Evolutionary conservation across 2,888 invertebrate species (phyloP), one percentile per base, ranked within the genome.

Genomic region (Asteroscopus sphinx): DNA sequence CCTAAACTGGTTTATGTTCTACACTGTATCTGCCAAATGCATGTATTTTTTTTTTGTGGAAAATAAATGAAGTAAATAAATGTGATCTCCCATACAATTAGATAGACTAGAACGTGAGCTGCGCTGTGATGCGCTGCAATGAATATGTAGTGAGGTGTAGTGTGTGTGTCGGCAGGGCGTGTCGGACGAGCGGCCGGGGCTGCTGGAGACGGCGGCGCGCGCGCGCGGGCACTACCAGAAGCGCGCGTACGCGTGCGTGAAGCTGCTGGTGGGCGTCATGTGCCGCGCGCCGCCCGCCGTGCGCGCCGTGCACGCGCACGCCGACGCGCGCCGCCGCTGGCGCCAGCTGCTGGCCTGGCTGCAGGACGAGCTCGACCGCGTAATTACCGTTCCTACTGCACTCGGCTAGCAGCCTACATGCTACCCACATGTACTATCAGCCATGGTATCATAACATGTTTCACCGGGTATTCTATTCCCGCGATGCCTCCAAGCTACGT

Each of bases 181-280:
- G 45, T 92, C 92, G 1, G 93, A 93, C 59, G 94, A 99, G 83
- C 96, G 98, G 37, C 98, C 99, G 80, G 99, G 99, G 0, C 95
- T 99, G 51, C 96, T 99, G 77, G 99, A 99, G 85, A 99, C 98
- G 55, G 98, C 99, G 82, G 96, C 97, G 77, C 96, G 98, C 63
- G 97, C 98, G 58, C 99, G 98, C 91, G 97, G 97, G 68, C 98
- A 99, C 92, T 98, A 99, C 92, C 99, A 99, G 91, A 99, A 99
- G 93, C 95, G 99, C 70, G 98, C 99, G 67, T 99, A 99, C 94
- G 98, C 99, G 90, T 99, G 99, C 93, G 98, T 99, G 67, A 99
- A 99, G 94, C 97, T 98, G 87, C 96, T 99, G 94, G 99, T 99
- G 67, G 96, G 97, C 75, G 95, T 99, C 68, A 98, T 99, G 95